Base-by-base conservation (phyloP, 2,888 invertebrate genomes). In the Erynnis tages region DNA sequence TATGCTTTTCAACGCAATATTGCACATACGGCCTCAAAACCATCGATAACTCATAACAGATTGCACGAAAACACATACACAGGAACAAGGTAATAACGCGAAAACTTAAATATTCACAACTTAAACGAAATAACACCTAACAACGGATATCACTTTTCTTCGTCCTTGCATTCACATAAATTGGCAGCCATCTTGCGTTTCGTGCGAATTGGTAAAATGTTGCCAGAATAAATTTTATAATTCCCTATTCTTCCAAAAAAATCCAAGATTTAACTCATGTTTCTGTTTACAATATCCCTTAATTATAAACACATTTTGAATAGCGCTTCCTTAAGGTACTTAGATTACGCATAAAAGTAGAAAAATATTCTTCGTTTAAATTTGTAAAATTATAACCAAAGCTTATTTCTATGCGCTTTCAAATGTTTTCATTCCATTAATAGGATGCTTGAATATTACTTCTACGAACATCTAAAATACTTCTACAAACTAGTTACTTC, bases 161-260 rank as follows among this genome's bases (percentile, higher is more conserved):
- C 81, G 86, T 86, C 87, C 86, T 85, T 86, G 85, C 85, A 78
- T 83, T 86, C 87, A 82, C 83, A 82, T 82, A 88, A 85, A 86
- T 85, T 81, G 84, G 84, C 82, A 76, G 88, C 88, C 88, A 89
- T 89, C 88, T 89, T 89, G 87, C 81, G 84, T 80, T n/a, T 86
- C 82, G 76, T 80, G 65, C 76, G 72, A 78, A 71, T 71, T 74
- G 64, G 62, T 60, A 60, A 64, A 72, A 71, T 76, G 76, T 79
- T 85, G 65, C 81, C 73, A 79, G 58, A 25, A 3, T 52, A 6
- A 49, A 62, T 27, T 44, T 46, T n/a, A 21, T 57, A 56, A 56
- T 63, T 57, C 62, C 62, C 35, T 38, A 27, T 32, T 16, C 3
- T 1, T 43, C 3, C 1, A 11, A 5, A 30, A n/a, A n/a, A n/a